These are phyloP conservation scores for Drosophila hawaiiensis DNA, from an alignment of 2,888 invertebrate genomes.

Conservation along the genomic window DNA sequence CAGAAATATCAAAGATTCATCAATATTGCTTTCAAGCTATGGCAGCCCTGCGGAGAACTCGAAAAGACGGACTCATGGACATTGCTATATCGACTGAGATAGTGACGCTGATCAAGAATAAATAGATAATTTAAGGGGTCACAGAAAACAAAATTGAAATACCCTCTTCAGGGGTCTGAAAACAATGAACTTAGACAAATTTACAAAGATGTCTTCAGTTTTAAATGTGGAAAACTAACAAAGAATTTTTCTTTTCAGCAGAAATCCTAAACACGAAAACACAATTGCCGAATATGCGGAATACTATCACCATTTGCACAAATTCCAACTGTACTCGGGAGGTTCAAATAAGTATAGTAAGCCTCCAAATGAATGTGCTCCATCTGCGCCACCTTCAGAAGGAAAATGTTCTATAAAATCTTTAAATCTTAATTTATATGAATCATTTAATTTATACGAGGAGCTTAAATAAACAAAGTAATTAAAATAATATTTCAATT, in stretches of 20 bases:
- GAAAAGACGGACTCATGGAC: neutral
- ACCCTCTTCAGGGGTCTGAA: neutral
- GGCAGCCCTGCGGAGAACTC: neutral
- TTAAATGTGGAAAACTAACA: neutral
- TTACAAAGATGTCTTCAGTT: neutral
- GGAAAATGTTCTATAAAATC: neutral
- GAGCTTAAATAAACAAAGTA: conserved; percentile 33
- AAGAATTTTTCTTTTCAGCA: neutral
- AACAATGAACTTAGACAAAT: neutral
- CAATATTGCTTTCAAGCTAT: neutral
- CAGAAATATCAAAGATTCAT: neutral
- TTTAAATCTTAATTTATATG: conserved; percentile 36
- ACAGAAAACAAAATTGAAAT: neutral
- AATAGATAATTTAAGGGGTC: neutral
- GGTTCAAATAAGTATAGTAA: conserved; percentile 54
- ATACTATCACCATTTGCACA: conserved; percentile 46
- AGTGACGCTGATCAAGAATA: neutral
- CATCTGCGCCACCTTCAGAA: conserved; percentile 44
- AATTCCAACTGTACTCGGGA: conserved; percentile 28
- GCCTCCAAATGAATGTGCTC: conserved; percentile 67
- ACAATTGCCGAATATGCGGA: conserved; percentile 47
- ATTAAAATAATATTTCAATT: neutral
- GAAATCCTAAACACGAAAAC: conserved; percentile 4
- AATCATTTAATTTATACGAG: conserved; percentile 65
- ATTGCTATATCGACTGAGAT: neutral